phyloP scores from a whole-genome alignment of 2,888 invertebrate genomes.

The Dioctria linearis region DNA sequence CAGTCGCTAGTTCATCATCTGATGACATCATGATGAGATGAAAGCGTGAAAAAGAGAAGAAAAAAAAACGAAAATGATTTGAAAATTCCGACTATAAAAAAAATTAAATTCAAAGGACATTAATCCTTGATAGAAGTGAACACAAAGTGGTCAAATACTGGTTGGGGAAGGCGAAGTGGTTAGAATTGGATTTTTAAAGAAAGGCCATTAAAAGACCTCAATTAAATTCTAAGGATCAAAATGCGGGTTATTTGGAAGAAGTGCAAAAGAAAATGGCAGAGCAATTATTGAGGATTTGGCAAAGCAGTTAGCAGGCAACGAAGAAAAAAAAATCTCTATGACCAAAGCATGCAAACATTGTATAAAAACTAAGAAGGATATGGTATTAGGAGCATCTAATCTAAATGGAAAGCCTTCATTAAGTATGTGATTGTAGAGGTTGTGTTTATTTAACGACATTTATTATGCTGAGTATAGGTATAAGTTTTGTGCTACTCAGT shows the following conservation, averaged over 20 bases:
- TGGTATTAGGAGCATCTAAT: no score
- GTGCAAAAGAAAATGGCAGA: not conserved
- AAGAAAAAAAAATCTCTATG: no score
- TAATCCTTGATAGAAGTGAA: conserved; percentile 17
- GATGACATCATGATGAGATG: conserved; percentile 34
- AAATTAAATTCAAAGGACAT: not conserved
- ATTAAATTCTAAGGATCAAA: conserved; percentile 28
- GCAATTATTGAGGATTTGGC: not conserved
- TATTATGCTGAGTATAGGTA: no score
- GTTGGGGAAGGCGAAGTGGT: not conserved
- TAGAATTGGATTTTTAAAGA: conserved; percentile 6
- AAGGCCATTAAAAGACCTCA: conserved; percentile 7
- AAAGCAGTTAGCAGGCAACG: no score
- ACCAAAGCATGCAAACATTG: no score
- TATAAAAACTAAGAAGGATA: no score
- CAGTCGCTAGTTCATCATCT: conserved; percentile 76
- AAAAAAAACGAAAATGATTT: conserved; percentile 31
- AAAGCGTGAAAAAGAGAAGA: conserved; percentile 8
- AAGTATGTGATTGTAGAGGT: no score
- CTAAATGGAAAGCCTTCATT: no score
- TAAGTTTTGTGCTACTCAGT: no score
- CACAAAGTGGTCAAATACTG: conserved; percentile 27
- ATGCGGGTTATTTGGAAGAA: not conserved
- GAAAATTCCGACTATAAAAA: conserved; percentile 11
- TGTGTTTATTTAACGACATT: no score